These are phyloP conservation scores for Lasioglossum calceatum DNA, from an alignment of 2,888 invertebrate genomes.

Conservation along the genomic window DNA sequence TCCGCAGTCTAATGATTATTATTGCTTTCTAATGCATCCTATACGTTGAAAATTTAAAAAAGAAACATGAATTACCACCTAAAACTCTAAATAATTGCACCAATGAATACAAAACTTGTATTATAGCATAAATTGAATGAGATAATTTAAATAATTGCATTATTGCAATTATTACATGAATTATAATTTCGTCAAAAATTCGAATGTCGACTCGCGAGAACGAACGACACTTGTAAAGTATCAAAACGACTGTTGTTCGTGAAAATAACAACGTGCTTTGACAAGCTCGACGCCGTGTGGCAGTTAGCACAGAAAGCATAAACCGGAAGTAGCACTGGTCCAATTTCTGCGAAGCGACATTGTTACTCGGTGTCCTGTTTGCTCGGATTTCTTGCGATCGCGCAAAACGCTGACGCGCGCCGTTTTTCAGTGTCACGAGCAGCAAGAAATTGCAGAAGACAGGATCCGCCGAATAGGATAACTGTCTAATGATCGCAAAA, in stretches of 20 bases:
- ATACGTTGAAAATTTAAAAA: neutral
- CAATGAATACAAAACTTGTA: neutral
- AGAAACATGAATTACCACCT: neutral
- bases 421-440: slow-evolving; percentile 18
- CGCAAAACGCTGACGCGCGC: slow-evolving; percentile 17
- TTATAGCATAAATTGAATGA: neutral
- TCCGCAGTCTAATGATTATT: too few species aligned
- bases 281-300: neutral
- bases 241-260: neutral
- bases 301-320: neutral
- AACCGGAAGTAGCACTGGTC: neutral
- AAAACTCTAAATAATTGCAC: neutral
- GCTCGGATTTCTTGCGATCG: slow-evolving; percentile 11
- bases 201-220: neutral
- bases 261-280: neutral
- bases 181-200: neutral
- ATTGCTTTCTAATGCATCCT: too few species aligned
- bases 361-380: slow-evolving; percentile 12
- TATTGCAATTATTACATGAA: neutral
- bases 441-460: slow-evolving; percentile 16
- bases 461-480: slow-evolving; percentile 21
- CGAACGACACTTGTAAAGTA: neutral
- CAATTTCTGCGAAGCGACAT: neutral
- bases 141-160: neutral
- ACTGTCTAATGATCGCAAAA: slow-evolving; percentile 25